Evolutionary conservation across 2,888 invertebrate genomes (phyloP), one percentile per base, ranked within the genome.

Genomic region (Gibbula magus): DNA sequence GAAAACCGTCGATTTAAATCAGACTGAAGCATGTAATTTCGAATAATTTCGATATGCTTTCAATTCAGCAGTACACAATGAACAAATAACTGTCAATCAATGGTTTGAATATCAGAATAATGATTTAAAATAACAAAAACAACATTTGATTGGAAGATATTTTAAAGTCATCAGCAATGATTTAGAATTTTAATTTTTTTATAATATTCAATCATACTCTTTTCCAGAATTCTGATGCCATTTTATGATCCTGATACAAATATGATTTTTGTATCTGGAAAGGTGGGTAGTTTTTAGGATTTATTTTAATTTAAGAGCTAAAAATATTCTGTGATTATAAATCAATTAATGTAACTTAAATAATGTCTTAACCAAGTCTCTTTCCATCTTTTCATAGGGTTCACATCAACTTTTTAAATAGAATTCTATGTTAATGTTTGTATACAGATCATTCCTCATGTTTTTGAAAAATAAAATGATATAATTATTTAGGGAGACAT

Each of bases 181-280:
- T 1, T 39, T 75, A 29, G 2, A 61, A 29, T 2, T 25, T 16
- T 7, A 45, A 8, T 10, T 1, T 45, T 45, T 45, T 7, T 45
- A 13, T 45, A 45, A 45, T 45, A 4, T 25, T 35, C 66, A 5
- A 20, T 77, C 84, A 80, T 83, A 39, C 76, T 78, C 51, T 86
- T 74, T 83, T 91, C 35, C 88, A 95, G 95, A 39, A 96, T 98
- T 82, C 94, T 98, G 83, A 97, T 98, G 95, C 98, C 98, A 0
- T 94, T 98, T 7, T 98, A 95, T 92, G 99, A 99, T 93, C 94
- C 96, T 18, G 98, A 99, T 91, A 98, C 99, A 56, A 96, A 96
- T 88, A 98, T 99, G 97, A 94, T 98, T 82, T 98, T 98, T 94
- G 94, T 99, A 80, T 97, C 97, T 79, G 98, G 98, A 56, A 98